Evolutionary conservation across 92 coral and sea anemone genomes (phyloP), one percentile per base, ranked within the genome.

Genomic region (Phenganax marumi): DNA sequence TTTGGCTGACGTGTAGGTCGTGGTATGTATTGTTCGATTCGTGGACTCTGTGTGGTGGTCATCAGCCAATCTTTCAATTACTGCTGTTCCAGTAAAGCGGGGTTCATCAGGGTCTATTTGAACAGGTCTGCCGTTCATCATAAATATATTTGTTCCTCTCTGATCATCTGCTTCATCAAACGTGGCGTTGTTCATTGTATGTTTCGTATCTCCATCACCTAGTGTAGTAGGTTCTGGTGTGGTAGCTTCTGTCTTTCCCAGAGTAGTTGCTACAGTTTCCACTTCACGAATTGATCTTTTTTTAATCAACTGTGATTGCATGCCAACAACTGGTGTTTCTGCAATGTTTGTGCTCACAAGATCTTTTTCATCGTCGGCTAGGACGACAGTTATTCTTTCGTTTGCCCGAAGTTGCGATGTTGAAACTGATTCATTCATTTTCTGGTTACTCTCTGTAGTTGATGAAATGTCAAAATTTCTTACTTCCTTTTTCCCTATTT

Each of bases 1-100:
- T 9, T 49, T 66, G 26, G 48, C 9, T 19, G 43, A 6, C 11
- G 26, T 23, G 25, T 62, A 7, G 43, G 43, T 62, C 10, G 68
- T 23, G 26, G 68, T 66, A 66, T 33, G 72, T 66, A 25, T 33
- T 66, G 72, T 24, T 66, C 72, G 48, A 25, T 23, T 33, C 68
- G n/a, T 66, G 0, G 3, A 7, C 26, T 66, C 7, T 66, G 17
- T 18, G 43, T 16, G 72, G 12, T 66, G n/a, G n/a, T 24, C 72
- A 33, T 19, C 68, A 62, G 18, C 68, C n/a, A 33, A 0, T n/a
- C 43, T 22, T 66, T 66, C 48, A 66, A 25, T 25, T 25, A 11
- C 50, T 5, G 50, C 72, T 66, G 72, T 66, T 66, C 48, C 72
- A 33, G 43, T 33, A 33, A 33, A 33, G 43, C 43, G 2, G 43